Base-by-base conservation (phyloP, 2,888 invertebrate genomes). In the Xanthostigma xanthostigma region DNA sequence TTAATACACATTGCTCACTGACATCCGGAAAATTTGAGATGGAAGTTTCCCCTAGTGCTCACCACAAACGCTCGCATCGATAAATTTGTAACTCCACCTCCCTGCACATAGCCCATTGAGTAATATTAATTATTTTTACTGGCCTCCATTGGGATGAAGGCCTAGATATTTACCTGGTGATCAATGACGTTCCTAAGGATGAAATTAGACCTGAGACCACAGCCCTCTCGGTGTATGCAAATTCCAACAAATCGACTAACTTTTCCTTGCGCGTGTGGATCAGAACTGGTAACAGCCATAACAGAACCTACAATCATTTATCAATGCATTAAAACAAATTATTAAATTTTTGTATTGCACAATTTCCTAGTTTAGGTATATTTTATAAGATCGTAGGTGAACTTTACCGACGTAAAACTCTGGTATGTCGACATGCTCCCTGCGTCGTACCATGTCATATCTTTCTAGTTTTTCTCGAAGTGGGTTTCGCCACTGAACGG, bases 361-460 rank as follows among this genome's bases (percentile, higher is more conserved):
- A 36, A 8, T 9, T 42, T 49, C 13, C 17, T 27, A 43, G 33
- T 42, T 4, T 11, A 34, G 2, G 4, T 17, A 17, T 27, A 27
- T 6, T 27, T 27, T 27, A 17, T 27, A 6, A 27, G 27, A 27
- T 6, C 3, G 6, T 27, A 27, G 27, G 1, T 5, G 34, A 12
- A 11, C 10, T 80, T 65, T 64, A 85, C 89, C 97, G 59, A 96
- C 95, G 73, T 96, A 98, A 72, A 98, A 98, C 65, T 97, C 96
- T 0, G 98, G 97, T 54, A 99, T 84, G 62, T 89, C 84, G 53
- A 98, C 74, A 52, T 84, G 73, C 45, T 68, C 70, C 56, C 95
- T 73, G 50, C 98, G 74, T 50, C 81, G 79, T 35, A 97, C 62
- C 97, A 98, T 97, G 64, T 99, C 98, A 52, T 73, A 69, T 51